phyloP scores from a whole-genome alignment of 2,888 invertebrate genomes.

The Dryococelus australis region DNA sequence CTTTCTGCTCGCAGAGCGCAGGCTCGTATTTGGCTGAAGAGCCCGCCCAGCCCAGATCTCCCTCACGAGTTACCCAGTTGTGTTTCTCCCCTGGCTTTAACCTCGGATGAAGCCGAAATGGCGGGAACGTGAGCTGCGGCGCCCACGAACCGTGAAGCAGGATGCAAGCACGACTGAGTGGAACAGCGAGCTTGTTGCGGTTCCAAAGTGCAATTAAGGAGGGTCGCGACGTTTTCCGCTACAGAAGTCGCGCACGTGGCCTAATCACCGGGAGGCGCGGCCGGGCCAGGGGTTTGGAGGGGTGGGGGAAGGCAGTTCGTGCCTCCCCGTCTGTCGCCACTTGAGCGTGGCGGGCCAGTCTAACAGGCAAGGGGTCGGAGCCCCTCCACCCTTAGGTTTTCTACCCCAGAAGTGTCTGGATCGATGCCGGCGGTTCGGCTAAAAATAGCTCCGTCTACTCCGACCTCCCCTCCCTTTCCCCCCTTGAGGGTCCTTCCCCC shows the following conservation, averaged over 20 bases:
- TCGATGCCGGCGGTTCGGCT: constrained; percentile 57
- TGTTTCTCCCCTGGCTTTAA: too few species aligned
- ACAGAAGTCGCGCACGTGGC: constrained; percentile 9
- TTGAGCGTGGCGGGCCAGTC: not conserved
- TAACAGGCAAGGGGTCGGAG: not conserved
- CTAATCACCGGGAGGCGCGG: not conserved
- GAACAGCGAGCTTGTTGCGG: not conserved
- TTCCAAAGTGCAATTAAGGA: not conserved
- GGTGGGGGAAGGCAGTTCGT: not conserved
- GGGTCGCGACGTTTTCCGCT: not conserved
- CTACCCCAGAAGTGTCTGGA: constrained; percentile 47
- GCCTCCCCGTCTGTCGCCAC: not conserved
- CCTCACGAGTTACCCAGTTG: too few species aligned
- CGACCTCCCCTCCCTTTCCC: constrained; percentile 33
- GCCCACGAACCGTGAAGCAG: too few species aligned
- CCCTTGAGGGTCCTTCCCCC: constrained; percentile 38
- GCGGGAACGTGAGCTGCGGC: too few species aligned
- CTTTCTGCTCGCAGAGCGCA: too few species aligned
- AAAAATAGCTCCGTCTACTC: constrained; percentile 56
- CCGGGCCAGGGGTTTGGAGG: not conserved
- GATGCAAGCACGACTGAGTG: too few species aligned
- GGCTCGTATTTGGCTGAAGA: too few species aligned
- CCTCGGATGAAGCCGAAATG: too few species aligned
- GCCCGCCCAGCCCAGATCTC: too few species aligned
- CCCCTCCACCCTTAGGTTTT: not conserved